phyloP scores from a whole-genome alignment of 1,140 invertebrate genomes.

The Monomorium pharaonis region DNA sequence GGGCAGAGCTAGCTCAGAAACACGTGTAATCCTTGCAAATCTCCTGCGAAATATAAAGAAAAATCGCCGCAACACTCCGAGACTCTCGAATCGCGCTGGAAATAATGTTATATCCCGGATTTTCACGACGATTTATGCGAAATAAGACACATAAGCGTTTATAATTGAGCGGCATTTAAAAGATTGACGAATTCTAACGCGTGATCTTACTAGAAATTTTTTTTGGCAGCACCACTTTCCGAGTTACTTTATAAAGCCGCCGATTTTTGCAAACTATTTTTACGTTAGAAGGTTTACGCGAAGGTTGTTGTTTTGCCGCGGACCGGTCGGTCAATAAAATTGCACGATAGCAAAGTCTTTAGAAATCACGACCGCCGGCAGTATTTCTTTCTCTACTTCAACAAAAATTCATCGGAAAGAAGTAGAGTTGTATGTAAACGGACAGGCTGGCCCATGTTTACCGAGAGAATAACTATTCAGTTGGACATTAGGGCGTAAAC shows the following conservation, averaged over 20 bases:
- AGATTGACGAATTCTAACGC: background rate
- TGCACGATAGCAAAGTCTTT: background rate
- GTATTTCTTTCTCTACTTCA: background rate
- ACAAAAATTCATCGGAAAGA: background rate
- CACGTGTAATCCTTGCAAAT: slow-evolving; percentile 42
- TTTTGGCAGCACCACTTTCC: background rate
- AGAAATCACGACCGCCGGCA: background rate
- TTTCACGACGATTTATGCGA: background rate
- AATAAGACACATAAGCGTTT: background rate
- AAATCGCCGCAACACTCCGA: background rate
- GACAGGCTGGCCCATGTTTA: background rate
- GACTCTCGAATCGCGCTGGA: background rate
- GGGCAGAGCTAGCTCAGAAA: background rate
- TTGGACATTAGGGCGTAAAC: slow-evolving; percentile 22
- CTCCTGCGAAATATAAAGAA: slow-evolving; percentile 33
- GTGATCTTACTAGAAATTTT: background rate
- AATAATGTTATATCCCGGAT: background rate
- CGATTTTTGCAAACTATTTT: slow-evolving; percentile 42
- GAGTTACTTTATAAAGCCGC: background rate
- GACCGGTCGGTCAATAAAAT: slow-evolving; percentile 54
- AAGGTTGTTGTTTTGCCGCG: slow-evolving; percentile 39
- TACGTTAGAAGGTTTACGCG: slow-evolving; percentile 8
- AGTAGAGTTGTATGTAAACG: slow-evolving; percentile 1
- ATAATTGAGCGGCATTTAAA: background rate
- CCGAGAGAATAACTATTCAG: background rate